Evolutionary conservation across 2,888 invertebrate species (phyloP), one percentile per base, ranked within the genome.

Genomic region (Leucophora obtusa): DNA sequence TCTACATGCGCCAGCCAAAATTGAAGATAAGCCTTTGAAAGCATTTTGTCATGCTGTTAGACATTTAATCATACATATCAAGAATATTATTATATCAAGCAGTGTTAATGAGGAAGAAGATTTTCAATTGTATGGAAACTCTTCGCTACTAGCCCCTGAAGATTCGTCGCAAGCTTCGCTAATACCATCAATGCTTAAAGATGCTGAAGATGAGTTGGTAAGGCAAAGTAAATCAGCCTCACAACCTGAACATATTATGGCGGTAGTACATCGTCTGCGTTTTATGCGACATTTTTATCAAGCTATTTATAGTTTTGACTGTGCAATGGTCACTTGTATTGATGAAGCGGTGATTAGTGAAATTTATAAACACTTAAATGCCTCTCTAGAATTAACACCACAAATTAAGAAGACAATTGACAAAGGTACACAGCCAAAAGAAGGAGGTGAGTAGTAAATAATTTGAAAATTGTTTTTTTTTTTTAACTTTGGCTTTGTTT

Each of bases 51-150:
- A 96, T 84, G 94, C 95, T 63, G 93, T 97, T 53, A 95, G 98
- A 85, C 98, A 98, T 91, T 92, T 97, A 38, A 93, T 98, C 79
- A 96, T 97, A 88, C 93, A 96, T 68, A 96, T 98, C 65, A 94
- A 96, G 87, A 96, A 97, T 86, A 96, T 96, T 87, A 94, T 97
- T 75, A 94, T 94, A 87, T 96, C 96, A 86, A 96, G 96, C 24
- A 93, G 94, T 89, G 97, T 97, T 14, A 97, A 95, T 90, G 97
- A 97, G 91, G 97, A 98, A 91, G 99, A 99, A 91, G 98, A 99
- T 89, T 98, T 98, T 89, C 97, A 98, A 89, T 94, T 90, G n/a
- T 90, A 97, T 24, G 95, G 97, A 91, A 94, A 95, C 58, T 98
- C 98, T 87, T 97, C 97, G 54, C 97, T 97, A 89, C 91, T 93